Base-by-base conservation (phyloP, 2,797 vertebrate genomes). In the Spea hammondii region DNA sequence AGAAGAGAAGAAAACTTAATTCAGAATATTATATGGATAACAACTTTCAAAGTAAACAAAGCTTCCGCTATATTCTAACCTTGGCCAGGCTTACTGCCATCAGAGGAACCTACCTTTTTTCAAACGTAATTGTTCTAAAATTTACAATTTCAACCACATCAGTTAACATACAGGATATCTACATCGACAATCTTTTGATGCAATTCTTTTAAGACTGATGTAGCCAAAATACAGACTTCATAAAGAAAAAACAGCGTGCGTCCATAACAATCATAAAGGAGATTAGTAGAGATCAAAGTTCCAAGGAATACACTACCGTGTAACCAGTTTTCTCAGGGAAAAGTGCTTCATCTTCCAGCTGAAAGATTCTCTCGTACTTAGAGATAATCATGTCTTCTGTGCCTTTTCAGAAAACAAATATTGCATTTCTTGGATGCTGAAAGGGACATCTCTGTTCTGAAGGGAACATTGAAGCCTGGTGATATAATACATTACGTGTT, bases 401-500 rank as follows among this genome's bases (percentile, higher is more conserved):
- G 4, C 72, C 13, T 87, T 75, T 79, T 62, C 68, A 99, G 97
- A 86, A 98, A 97, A 84, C 96, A 96, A 77, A 95, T 99, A 80
- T 82, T 99, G 80, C 92, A 93, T 88, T 99, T 99, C 81, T 86
- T 99, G 65, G 97, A 98, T 84, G 95, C 97, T 0, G 96, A 98
- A 87, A 94, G 96, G 86, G 97, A 99, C 85, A 97, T 99, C 76
- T 99, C 97, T 0, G 96, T 99, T 83, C 93, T 99, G 67, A 98
- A 97, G 88, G 96, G 96, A 77, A 96, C 93, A 0, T 92, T 98
- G 88, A 97, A 96, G 85, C 95, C 95, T 0, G 97, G 97, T 32
- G 97, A 97, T 72, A 87, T 97, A 70, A 93, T 99, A 86, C 97
- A 98, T 87, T 99, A 99, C 0, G 93, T 98, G 60, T 97, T 99